A percentile compares a stretch with the other conserved stretches of the same genome.
Conservation (phyloP, 2,113 vertebrate species). For the Aix galericulata region DNA sequence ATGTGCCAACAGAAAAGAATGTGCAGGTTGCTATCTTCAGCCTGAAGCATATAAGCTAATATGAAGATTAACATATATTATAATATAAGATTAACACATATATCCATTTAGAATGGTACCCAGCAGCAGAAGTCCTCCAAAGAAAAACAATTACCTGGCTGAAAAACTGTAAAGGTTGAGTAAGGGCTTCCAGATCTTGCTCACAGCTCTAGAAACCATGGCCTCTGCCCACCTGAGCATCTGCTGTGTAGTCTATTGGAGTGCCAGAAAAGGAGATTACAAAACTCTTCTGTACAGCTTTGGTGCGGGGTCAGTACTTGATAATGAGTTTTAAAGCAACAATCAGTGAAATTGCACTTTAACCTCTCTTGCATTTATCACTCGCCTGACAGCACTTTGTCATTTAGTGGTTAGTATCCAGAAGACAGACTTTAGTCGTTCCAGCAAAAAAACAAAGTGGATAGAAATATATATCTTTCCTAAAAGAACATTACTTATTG, state of each 20-base stretch:
- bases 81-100: background rate
- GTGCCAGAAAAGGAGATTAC: background rate
- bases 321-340: background rate
- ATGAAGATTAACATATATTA: background rate
- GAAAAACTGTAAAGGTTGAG: conserved; percentile 54
- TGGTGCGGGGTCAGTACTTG: background rate
- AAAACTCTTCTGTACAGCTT: background rate
- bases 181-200: conserved; percentile 59
- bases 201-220: conserved; percentile 34
- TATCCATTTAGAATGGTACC: background rate
- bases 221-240: conserved; percentile 64
- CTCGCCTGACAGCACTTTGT: background rate
- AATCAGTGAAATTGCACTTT: background rate
- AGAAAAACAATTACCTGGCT: conserved; percentile 40
- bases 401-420: background rate
- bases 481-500: background rate
- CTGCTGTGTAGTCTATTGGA: conserved; percentile 72
- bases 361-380: background rate
- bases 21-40: background rate
- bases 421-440: background rate
- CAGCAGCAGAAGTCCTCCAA: background rate
- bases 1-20: background rate
- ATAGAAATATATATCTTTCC: background rate
- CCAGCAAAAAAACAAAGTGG: background rate
- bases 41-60: background rate